phyloP scores from a whole-genome alignment of 2,113 vertebrate genomes.

The Agelaius phoeniceus region DNA sequence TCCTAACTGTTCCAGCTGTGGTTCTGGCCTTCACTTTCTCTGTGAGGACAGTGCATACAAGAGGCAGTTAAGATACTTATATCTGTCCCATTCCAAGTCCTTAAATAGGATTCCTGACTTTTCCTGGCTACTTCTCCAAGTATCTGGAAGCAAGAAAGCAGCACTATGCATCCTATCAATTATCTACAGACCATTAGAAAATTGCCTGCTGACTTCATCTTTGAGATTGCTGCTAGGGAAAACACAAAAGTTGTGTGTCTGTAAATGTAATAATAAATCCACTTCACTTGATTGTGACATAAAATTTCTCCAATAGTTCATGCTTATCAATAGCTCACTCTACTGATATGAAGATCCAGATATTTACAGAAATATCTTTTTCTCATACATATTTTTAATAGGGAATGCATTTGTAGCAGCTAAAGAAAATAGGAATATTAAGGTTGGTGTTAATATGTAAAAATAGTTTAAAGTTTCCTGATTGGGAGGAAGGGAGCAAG shows the following conservation, averaged over 20 bases:
- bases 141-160: not conserved
- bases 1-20: not conserved
- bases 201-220: not conserved
- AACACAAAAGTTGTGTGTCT: not conserved
- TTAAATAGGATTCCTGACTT: not conserved
- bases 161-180: not conserved
- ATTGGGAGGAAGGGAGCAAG: not conserved
- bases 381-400: not conserved
- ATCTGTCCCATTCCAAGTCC: not conserved
- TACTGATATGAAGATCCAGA: not conserved
- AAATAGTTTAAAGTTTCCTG: not conserved
- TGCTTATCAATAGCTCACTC: not conserved
- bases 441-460: not conserved
- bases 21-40: constrained; percentile 6
- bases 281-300: not conserved
- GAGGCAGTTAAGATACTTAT: not conserved
- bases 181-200: not conserved
- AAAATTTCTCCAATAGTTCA: not conserved
- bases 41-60: not conserved
- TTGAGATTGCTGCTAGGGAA: not conserved
- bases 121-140: not conserved
- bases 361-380: not conserved
- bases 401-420: not conserved
- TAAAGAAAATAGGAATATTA: not conserved
- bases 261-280: not conserved